Percentiles rank a stretch among this genome's conserved stretches.
Evolutionary conservation across 64 coral and sea anemone species (phyloP).

Genomic region (Hydrozoanthus tunicans): DNA sequence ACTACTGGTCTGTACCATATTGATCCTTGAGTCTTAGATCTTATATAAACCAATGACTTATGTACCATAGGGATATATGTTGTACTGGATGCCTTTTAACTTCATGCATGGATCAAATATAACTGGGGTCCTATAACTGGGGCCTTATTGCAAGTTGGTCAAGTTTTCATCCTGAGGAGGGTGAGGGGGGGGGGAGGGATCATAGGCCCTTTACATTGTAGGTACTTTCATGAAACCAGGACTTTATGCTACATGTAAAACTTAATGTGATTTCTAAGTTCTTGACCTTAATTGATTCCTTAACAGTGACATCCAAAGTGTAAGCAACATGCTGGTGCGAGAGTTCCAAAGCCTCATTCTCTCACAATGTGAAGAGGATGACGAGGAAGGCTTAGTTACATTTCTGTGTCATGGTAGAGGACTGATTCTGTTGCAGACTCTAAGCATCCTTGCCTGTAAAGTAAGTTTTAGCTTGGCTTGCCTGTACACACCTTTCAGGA

Average conservation of each 20-base stretch:
- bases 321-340: constrained; percentile 84
- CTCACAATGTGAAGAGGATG: constrained; percentile 76
- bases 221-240: too few relatives aligned
- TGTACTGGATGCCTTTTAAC: too few relatives aligned
- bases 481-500: neutral
- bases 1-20: too few relatives aligned
- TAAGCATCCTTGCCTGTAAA: constrained; percentile 83
- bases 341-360: constrained; percentile 86
- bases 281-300: neutral
- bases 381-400: constrained; percentile 56
- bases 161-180: too few relatives aligned
- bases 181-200: too few relatives aligned
- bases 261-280: neutral
- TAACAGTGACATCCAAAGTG: constrained; percentile 81
- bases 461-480: constrained; percentile 29
- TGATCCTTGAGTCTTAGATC: too few relatives aligned
- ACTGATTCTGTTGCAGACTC: constrained; percentile 72
- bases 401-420: constrained; percentile 81
- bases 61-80: too few relatives aligned
- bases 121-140: too few relatives aligned
- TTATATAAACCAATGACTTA: too few relatives aligned
- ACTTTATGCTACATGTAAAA: neutral
- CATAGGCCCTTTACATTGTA: too few relatives aligned
- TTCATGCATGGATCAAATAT: too few relatives aligned
- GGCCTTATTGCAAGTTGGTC: too few relatives aligned